These are phyloP conservation scores for Apamea anceps DNA, from an alignment of 2,888 invertebrate genomes.

Conservation along the genomic window DNA sequence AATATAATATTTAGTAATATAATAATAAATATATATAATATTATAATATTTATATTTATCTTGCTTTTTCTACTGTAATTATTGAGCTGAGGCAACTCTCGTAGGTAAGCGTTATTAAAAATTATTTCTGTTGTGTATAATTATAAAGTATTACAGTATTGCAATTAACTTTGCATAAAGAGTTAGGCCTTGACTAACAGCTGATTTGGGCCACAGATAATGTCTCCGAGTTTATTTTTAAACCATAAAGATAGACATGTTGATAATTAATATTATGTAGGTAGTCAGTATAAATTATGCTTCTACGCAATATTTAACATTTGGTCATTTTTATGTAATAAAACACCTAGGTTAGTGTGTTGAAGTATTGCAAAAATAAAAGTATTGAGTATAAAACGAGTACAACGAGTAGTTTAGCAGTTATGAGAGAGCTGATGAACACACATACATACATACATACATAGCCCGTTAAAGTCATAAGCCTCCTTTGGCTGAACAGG, in stretches of 20 bases:
- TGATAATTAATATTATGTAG: constrained; percentile 39
- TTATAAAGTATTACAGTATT: not conserved
- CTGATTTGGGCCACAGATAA: constrained; percentile 55
- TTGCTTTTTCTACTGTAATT: not conserved
- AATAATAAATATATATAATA: no score
- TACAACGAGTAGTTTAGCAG: no score
- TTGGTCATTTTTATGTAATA: constrained; percentile 3
- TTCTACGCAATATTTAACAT: not conserved
- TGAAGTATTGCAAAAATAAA: not conserved
- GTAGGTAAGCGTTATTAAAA: not conserved
- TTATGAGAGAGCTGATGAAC: no score
- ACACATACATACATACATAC: no score
- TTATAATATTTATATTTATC: no score
- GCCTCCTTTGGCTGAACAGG: no score
- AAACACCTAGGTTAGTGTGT: not conserved
- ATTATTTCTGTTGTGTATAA: not conserved
- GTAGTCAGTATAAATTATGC: constrained; percentile 10
- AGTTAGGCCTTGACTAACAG: constrained; percentile 21
- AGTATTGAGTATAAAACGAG: not conserved
- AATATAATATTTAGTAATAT: no score
- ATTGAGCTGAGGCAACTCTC: not conserved
- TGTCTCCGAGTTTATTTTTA: constrained; percentile 43
- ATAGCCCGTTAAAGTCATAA: no score
- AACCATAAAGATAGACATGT: constrained; percentile 41
- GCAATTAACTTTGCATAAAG: constrained; percentile 24